Percentiles rank a stretch among this genome's conserved stretches.
phyloP scores from a whole-genome alignment of 1,140 invertebrate genomes.

The Listronotus bonariensis region DNA sequence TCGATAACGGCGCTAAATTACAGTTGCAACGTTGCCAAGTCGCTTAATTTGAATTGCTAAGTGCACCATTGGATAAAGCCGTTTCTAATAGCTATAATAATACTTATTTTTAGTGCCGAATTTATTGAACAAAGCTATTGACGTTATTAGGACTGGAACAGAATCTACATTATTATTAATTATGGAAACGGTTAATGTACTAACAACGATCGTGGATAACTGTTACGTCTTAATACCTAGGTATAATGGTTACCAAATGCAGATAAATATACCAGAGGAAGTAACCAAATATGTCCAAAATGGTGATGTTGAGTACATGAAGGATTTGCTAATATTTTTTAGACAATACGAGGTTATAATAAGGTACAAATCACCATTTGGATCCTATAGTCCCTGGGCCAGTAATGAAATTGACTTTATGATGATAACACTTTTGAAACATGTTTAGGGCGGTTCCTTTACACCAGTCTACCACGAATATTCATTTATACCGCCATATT shows the following conservation, averaged over 20 bases:
- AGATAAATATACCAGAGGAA: slow-evolving; percentile 36
- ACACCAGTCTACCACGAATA: no score
- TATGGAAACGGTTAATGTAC: slow-evolving; percentile 65
- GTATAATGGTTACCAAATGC: slow-evolving; percentile 4
- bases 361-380: slow-evolving; percentile 48
- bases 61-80: no score
- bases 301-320: slow-evolving; percentile 58
- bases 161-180: slow-evolving; percentile 61
- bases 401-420: no score
- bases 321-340: slow-evolving; percentile 61
- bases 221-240: slow-evolving; percentile 44
- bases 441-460: no score
- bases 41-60: no score
- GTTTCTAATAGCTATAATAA: no score
- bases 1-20: no score
- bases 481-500: no score
- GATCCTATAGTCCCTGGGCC: no score
- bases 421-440: no score
- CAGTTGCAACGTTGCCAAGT: no score
- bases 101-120: slow-evolving; percentile 59
- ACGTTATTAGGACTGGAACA: slow-evolving; percentile 59
- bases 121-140: slow-evolving; percentile 63
- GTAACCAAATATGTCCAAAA: slow-evolving; percentile 38
- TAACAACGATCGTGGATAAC: slow-evolving; percentile 64
- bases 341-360: slow-evolving; percentile 67